A percentile compares a stretch with the other conserved stretches of the same genome.
Evolutionary conservation across 1,140 invertebrate genomes (phyloP).

Genomic region (Homalodisca vitripennis): DNA sequence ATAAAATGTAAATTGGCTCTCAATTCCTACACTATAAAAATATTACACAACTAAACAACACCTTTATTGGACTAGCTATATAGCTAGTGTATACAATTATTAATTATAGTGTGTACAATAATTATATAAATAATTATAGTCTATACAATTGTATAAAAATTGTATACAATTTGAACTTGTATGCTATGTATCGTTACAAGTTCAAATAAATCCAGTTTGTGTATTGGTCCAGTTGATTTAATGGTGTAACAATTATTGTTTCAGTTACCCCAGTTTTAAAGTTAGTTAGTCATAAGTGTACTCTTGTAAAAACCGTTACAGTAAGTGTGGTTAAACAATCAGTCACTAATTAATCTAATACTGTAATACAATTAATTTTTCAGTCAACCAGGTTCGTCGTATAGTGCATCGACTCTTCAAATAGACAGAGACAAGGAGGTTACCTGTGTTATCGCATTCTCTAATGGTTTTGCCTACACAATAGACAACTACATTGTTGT

Average conservation of each 20-base stretch:
- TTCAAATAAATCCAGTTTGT: neutral
- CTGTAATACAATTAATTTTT: neutral
- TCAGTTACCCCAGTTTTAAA: neutral
- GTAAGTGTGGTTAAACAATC: neutral
- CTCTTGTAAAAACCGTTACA: no score
- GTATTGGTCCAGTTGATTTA: neutral
- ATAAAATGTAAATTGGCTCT: no score
- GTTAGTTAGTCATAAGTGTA: neutral
- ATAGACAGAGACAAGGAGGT: conserved; percentile 20
- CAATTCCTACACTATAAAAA: no score
- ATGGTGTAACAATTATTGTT: neutral
- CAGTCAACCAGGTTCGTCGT: neutral
- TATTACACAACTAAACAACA: no score
- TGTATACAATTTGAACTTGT: no score
- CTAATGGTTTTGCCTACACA: conserved; percentile 21
- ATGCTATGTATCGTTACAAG: neutral
- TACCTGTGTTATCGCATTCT: conserved; percentile 8
- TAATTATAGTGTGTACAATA: no score
- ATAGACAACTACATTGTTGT: conserved; percentile 11
- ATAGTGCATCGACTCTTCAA: neutral
- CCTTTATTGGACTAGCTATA: no score
- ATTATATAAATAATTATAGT: no score
- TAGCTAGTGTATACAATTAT: no score
- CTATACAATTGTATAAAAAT: no score
- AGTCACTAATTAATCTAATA: neutral